Evolutionary conservation across 2,797 vertebrate genomes (phyloP).

Genomic region (Sebastes reedi): DNA sequence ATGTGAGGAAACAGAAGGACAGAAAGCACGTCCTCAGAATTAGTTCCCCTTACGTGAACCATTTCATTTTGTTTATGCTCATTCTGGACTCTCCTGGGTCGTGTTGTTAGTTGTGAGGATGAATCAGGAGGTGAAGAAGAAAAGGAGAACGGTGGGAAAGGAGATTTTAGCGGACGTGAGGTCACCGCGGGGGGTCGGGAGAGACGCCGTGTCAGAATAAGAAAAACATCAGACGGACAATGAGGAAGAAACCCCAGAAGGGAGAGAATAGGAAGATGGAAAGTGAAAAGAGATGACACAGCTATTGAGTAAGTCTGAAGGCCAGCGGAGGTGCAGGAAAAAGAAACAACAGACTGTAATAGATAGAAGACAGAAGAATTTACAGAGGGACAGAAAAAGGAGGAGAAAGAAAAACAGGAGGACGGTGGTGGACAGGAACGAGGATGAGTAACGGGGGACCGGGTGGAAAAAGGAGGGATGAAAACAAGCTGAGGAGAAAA

Average conservation of each 20-base stretch:
- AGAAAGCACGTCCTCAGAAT: conserved; percentile 29
- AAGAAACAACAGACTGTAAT: conserved; percentile 50
- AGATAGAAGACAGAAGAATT: conserved; percentile 44
- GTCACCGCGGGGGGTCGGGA: conserved; percentile 31
- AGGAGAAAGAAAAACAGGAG: conserved; percentile 14
- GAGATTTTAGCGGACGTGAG: conserved; percentile 15
- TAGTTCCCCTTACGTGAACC: conserved; percentile 16
- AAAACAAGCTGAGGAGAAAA: conserved; percentile 52
- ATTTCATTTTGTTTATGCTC: not conserved
- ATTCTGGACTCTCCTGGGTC: not conserved
- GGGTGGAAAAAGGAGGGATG: conserved; percentile 33
- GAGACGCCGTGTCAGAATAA: conserved; percentile 16
- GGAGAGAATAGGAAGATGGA: conserved; percentile 71
- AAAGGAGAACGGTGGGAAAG: conserved; percentile 50
- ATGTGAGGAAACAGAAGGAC: conserved; percentile 43
- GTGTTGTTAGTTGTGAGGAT: not conserved
- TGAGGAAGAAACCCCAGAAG: conserved; percentile 61
- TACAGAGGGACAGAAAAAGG: not conserved
- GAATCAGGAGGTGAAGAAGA: conserved; percentile 8
- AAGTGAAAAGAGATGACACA: conserved; percentile 64
- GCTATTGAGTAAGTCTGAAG: conserved; percentile 49
- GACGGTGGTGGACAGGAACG: conserved; percentile 9
- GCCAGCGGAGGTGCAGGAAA: conserved; percentile 61
- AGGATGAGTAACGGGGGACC: conserved; percentile 2
- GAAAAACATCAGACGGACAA: conserved; percentile 49